A percentile compares a stretch with the other conserved stretches of the same genome.
phyloP scores from a whole-genome alignment of 2,888 invertebrate species.

The Scelioninae gen. 2 region DNA sequence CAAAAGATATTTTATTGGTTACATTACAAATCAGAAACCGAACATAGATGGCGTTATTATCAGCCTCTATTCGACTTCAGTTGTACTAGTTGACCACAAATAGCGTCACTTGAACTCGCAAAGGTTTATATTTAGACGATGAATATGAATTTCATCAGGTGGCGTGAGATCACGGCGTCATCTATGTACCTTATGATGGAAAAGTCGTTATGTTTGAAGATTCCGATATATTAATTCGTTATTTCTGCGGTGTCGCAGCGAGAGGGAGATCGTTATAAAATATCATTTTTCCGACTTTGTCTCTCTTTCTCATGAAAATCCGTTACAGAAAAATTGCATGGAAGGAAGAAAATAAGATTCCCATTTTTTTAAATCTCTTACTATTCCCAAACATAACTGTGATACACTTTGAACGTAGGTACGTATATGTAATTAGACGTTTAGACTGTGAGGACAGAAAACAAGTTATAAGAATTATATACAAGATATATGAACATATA shows the following conservation, averaged over 20 bases:
- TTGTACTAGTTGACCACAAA: background rate
- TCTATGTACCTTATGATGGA: constrained; percentile 16
- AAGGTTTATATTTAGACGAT: constrained; percentile 26
- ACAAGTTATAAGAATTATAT: constrained; percentile 52
- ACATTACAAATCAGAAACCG: background rate
- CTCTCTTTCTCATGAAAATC: constrained; percentile 20
- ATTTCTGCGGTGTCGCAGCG: constrained; percentile 22
- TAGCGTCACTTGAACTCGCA: constrained; percentile 9
- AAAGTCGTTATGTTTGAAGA: constrained; percentile 55
- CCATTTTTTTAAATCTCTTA: constrained; percentile 65
- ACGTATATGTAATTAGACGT: constrained; percentile 70
- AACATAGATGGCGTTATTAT: background rate
- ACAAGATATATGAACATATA: constrained; percentile 41
- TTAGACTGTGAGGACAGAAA: constrained; percentile 67
- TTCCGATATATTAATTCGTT: constrained; percentile 56
- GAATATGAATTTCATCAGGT: constrained; percentile 1
- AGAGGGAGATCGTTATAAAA: constrained; percentile 21
- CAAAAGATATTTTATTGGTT: too few species aligned
- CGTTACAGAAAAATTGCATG: constrained; percentile 3
- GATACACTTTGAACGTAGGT: constrained; percentile 72
- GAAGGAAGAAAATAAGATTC: constrained; percentile 12
- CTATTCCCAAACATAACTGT: constrained; percentile 74
- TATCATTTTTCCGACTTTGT: constrained; percentile 10
- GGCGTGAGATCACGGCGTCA: background rate
- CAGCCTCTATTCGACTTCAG: background rate